Base-by-base conservation (phyloP, 2,113 vertebrate species). In the Procavia capensis region DNA sequence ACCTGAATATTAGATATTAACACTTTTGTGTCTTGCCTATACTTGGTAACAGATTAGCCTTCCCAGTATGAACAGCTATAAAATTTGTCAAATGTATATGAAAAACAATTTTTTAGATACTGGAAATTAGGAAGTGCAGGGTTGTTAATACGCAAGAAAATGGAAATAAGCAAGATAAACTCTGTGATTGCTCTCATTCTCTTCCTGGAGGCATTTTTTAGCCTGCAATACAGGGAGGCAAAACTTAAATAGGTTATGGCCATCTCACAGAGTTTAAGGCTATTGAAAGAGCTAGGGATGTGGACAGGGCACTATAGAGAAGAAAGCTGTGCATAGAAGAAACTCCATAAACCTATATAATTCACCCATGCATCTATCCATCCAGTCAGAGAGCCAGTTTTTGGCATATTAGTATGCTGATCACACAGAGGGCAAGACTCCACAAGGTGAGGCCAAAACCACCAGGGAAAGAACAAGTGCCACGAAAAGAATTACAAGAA, bases 121-220 rank as follows among this genome's bases (percentile, higher is more conserved):
- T 83, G 31, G 82, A 86, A 86, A 63, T 16, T 64, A 74, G 34
- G 8, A 68, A 45, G 36, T 61, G 0, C 43, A 86, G 36, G n/a
- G 36, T 22, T 57, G 36, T 41, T 41, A 31, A 79, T 54, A 24
- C 43, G 43, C 0, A 2, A 86, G 20, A 19, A 63, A 72, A 94
- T 4, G 31, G 59, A 54, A 86, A 75, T 86, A 74, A 81, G n/a
- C 6, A 86, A 43, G 54, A 8, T 25, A 16, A 54, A 64, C 41
- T 11, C 16, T 22, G 57, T 34, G 43, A 63, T 5, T 66, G 27
- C 2, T 22, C 9, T 25, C 6, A 54, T 31, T 66, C 54, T 75
- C 20, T 64, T 17, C 79, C 79, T 76, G 63, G 27, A 54, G 45
- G 36, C 43, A 74, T 95, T 95, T 90, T 91, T 22, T 91, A 89